phyloP scores from a whole-genome alignment of 2,888 invertebrate species.

The Listrodromus nycthemerus region DNA sequence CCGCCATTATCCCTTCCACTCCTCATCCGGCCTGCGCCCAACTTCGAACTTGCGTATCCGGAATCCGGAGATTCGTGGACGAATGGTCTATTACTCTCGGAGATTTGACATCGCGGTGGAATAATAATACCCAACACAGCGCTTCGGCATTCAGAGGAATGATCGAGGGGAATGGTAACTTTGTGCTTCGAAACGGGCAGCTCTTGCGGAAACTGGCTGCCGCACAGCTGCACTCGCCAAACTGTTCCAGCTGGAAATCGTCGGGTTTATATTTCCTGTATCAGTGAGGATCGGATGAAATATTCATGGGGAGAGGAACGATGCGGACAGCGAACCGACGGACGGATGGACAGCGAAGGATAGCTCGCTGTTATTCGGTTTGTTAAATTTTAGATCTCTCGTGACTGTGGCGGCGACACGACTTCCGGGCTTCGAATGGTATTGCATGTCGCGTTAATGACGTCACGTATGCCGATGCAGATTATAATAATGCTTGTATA shows the following conservation, averaged over 20 bases:
- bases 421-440: background rate
- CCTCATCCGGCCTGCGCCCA: conserved; percentile 12
- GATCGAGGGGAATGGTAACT: conserved; percentile 15
- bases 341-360: too few relatives aligned
- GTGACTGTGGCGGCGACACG: background rate
- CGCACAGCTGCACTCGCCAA: background rate
- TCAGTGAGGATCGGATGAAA: conserved; percentile 20
- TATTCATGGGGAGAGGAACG: conserved; percentile 27
- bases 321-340: background rate
- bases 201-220: background rate
- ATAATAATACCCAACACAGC: conserved; percentile 13
- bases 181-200: background rate
- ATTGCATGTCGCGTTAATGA: too few relatives aligned
- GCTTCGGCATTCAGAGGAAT: conserved; percentile 3
- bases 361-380: background rate
- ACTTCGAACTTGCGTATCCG: conserved; percentile 34
- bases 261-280: conserved; percentile 37
- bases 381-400: conserved; percentile 10
- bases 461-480: too few relatives aligned
- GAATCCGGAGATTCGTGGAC: conserved; percentile 35
- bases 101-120: conserved; percentile 15
- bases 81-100: conserved; percentile 36
- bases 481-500: too few relatives aligned
- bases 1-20: conserved; percentile 39
- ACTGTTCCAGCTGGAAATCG: conserved; percentile 12